These are phyloP conservation scores for Nothobranchius furzeri DNA, from an alignment of 2,113 vertebrate genomes.

Conservation along the genomic window DNA sequence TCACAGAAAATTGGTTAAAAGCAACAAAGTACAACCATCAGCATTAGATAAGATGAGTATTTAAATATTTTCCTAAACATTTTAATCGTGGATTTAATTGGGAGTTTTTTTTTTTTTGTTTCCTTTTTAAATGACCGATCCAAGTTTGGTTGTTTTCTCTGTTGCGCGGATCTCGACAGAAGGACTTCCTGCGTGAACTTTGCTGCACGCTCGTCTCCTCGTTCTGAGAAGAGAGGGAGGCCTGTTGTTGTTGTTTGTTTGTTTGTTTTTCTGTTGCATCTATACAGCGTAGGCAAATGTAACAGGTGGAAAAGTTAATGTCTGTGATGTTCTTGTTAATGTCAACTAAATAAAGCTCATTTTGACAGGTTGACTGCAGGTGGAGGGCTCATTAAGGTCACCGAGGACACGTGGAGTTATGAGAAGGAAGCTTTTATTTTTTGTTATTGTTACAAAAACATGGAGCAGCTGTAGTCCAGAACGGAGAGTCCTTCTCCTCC, in stretches of 20 bases:
- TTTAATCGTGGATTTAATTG: conserved; percentile 26
- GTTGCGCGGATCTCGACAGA: conserved; percentile 50
- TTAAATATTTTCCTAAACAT: conserved; percentile 34
- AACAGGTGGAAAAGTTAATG: conserved; percentile 76
- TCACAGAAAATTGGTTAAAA: conserved; percentile 26
- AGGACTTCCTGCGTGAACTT: conserved; percentile 45
- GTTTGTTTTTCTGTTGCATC: conserved; percentile 60
- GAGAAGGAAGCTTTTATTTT: background rate
- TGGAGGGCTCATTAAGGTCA: background rate
- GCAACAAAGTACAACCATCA: conserved; percentile 39
- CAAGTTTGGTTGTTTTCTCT: conserved; percentile 41
- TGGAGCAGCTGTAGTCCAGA: too few relatives aligned
- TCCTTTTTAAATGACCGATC: conserved; percentile 44
- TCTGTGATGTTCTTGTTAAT: conserved; percentile 81
- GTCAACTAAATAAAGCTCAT: conserved; percentile 81
- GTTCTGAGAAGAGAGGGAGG: conserved; percentile 46
- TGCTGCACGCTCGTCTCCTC: conserved; percentile 58
- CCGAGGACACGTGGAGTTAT: background rate
- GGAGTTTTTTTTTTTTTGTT: conserved; percentile 19
- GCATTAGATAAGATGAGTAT: conserved; percentile 17
- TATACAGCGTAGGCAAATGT: conserved; percentile 74
- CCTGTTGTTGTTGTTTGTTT: conserved; percentile 22
- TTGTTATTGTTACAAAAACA: too few relatives aligned
- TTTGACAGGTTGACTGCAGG: conserved; percentile 62
- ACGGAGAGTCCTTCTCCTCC: too few relatives aligned